Percentiles rank a stretch among this genome's conserved stretches.
Conservation (phyloP, 2,888 invertebrate species). For the Cephus runcator region DNA sequence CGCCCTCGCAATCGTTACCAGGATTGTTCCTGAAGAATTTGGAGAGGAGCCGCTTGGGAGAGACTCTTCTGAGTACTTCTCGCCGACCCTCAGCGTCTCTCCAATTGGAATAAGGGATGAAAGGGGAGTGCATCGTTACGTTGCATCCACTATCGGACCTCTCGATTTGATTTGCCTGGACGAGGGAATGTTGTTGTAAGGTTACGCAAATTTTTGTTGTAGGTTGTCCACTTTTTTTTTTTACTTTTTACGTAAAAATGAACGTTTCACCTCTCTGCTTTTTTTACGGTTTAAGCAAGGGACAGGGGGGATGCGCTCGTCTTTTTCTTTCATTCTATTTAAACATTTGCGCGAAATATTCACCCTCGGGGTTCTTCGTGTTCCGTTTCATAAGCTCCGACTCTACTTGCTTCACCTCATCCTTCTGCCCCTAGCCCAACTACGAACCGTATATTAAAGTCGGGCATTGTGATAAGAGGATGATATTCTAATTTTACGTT, state of each 20-base stretch:
- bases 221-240: neutral
- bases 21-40: neutral
- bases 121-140: neutral
- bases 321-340: neutral
- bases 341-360: constrained; percentile 6
- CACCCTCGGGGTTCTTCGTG: neutral
- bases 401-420: constrained; percentile 4
- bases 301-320: neutral
- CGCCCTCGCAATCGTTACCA: neutral
- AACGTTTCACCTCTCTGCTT: constrained; percentile 8
- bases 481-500: constrained; percentile 19
- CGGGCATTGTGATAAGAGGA: constrained; percentile 17
- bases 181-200: neutral
- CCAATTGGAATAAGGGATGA: neutral
- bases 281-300: neutral
- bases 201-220: neutral
- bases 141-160: neutral
- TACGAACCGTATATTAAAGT: constrained; percentile 9
- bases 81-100: neutral
- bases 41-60: neutral
- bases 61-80: neutral
- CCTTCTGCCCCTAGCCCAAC: neutral
- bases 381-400: neutral
- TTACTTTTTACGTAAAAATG: constrained; percentile 16
- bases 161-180: neutral